Conservation (phyloP, 2,797 vertebrate genomes). For the Falco peregrinus region DNA sequence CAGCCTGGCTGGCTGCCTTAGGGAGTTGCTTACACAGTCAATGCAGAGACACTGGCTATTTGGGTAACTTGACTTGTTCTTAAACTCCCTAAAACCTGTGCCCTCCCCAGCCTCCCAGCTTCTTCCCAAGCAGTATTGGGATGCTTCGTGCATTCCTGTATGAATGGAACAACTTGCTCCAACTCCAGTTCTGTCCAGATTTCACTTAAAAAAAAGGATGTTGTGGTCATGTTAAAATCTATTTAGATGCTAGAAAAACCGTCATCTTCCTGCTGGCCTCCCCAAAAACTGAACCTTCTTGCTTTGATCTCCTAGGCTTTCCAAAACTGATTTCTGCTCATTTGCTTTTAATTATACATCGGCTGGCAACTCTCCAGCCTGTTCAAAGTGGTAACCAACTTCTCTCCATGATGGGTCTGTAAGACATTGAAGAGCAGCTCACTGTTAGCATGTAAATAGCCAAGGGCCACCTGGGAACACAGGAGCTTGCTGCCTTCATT, state of each 20-base stretch:
- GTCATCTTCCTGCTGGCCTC: background rate
- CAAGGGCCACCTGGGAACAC: background rate
- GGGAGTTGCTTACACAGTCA: accelerated
- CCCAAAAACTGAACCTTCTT: background rate
- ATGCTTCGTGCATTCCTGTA: background rate
- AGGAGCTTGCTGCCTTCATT: background rate
- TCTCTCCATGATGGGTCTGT: background rate
- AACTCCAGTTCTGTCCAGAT: background rate
- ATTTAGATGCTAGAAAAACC: background rate
- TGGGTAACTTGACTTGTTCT: background rate
- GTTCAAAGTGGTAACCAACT: background rate
- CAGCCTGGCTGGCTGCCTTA: accelerated
- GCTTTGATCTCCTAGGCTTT: background rate
- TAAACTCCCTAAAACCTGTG: background rate
- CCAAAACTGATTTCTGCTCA: background rate
- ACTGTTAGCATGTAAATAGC: background rate
- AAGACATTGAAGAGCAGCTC: background rate
- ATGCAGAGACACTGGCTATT: background rate
- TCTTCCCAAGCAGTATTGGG: background rate
- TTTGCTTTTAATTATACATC: background rate
- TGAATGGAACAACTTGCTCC: background rate
- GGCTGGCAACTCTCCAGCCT: background rate
- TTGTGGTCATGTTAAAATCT: background rate
- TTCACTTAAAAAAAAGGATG: background rate
- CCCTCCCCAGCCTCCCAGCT: background rate